Base-by-base conservation (phyloP, 1,140 invertebrate genomes). In the Trichogramma pretiosum region DNA sequence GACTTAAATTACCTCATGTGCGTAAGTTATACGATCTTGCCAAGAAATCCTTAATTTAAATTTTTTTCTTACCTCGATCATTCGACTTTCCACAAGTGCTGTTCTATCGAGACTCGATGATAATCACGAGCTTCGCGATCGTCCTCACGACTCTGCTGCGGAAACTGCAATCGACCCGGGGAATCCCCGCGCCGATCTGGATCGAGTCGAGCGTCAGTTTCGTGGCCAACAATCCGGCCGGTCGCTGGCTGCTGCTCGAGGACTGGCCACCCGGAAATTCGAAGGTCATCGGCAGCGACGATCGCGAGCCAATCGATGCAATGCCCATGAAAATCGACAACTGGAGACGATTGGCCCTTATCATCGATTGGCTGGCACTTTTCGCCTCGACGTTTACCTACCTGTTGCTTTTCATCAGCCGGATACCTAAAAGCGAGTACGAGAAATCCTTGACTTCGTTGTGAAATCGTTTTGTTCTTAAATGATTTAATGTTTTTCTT, bases 21-120 rank as follows among this genome's bases (percentile, higher is more conserved):
- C 24, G 55, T 60, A 56, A 26, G 48, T n/a, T n/a, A n/a, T n/a
- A n/a, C n/a, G n/a, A n/a, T n/a, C n/a, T n/a, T n/a, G n/a, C n/a
- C n/a, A n/a, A n/a, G n/a, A n/a, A n/a, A n/a, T n/a, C n/a, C n/a
- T n/a, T n/a, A n/a, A n/a, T n/a, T n/a, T n/a, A n/a, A n/a, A n/a
- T n/a, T n/a, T n/a, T n/a, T n/a, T n/a, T n/a, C n/a, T n/a, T n/a
- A n/a, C n/a, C n/a, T n/a, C n/a, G n/a, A n/a, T n/a, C n/a, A n/a
- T n/a, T n/a, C n/a, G n/a, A n/a, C 24, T 16, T 2, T 41, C 22
- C 38, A 54, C 5, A 26, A 75, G 75, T 76, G 10, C 37, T 72
- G 5, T 74, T 72, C 28, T 76, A 73, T 45, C 58, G 67, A 16
- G 63, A 66, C 44, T 75, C 71, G 0, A 46, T 77, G 36, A 48